phyloP scores from a whole-genome alignment of 2,113 vertebrate species.

The Noturus placidus region DNA sequence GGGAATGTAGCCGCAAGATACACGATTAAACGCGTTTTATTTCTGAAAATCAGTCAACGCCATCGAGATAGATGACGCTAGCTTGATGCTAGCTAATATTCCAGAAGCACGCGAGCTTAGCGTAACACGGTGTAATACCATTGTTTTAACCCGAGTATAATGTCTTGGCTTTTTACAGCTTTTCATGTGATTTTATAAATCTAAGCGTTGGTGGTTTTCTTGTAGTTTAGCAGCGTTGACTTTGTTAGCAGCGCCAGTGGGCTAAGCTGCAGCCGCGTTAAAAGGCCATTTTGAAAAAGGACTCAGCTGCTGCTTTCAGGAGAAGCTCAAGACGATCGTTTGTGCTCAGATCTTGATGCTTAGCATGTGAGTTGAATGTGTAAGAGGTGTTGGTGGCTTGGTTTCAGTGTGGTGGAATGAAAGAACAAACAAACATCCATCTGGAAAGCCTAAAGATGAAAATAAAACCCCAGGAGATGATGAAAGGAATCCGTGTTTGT shows the following conservation, averaged over 20 bases:
- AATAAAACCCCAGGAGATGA: too few relatives aligned
- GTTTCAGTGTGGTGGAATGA: not conserved
- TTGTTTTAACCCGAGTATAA: not conserved
- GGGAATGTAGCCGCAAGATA: not conserved
- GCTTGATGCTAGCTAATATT: not conserved
- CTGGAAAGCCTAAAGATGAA: not conserved
- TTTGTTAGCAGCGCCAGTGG: not conserved
- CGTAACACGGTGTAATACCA: not conserved
- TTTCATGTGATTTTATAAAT: too few relatives aligned
- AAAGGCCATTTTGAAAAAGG: slow-evolving; percentile 2
- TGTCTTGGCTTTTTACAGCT: not conserved
- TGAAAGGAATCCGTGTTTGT: not conserved
- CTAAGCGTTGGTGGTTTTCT: not conserved
- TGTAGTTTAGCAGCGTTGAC: not conserved
- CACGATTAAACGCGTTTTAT: not conserved
- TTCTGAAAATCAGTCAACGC: not conserved
- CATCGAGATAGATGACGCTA: not conserved
- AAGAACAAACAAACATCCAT: not conserved
- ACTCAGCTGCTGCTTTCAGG: not conserved
- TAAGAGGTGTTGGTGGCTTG: not conserved
- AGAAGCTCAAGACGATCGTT: not conserved
- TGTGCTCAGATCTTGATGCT: not conserved
- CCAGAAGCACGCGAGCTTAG: not conserved
- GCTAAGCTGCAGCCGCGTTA: not conserved
- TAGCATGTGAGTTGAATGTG: not conserved